Evolutionary conservation across 2,888 invertebrate species (phyloP), one percentile per base, ranked within the genome.

Genomic region (Tanypteryx hageni): DNA sequence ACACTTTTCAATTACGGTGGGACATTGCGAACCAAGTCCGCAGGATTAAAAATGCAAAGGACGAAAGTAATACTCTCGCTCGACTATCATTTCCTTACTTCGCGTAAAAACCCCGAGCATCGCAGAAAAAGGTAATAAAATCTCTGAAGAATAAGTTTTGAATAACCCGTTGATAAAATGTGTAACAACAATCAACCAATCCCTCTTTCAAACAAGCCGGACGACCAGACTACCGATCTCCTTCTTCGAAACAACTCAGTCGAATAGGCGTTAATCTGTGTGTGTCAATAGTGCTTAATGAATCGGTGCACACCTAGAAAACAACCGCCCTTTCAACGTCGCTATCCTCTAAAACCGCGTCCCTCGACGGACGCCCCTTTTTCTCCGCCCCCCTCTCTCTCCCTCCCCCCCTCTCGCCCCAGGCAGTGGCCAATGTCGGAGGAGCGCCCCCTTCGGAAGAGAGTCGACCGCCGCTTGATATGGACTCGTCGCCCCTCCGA

Each of bases 141-240:
- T 89, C 89, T 89, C 44, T 68, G 89, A 89, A 89, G 89, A 89
- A 89, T 89, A 89, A 89, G 89, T 89, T 92, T 92, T 89, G 92
- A 92, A 89, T 92, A 93, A 94, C 93, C 92, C 93, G 93, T 93
- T 92, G 92, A 92, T 93, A 93, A 93, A 93, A 93, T 93, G 92
- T 93, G 92, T 93, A 93, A 93, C 92, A 93, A 93, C 93, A 93
- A 93, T 92, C 92, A 93, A 93, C 93, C 93, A 92, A 92, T 93
- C 93, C 93, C 93, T 92, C 93, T 92, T 93, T 91, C 93, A 92
- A 93, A 92, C 92, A 92, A 82, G 81, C 82, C 92, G 64, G 83
- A 64, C 81, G 56, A 92, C 81, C 92, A 44, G 83, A 64, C 81
- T n/a, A 92, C 81, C 89, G 64, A 89, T 89, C 89, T 18, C 76